These are phyloP conservation scores for Montipora cactus DNA, from an alignment of 64 coral and sea anemone species.

Conservation along the genomic window DNA sequence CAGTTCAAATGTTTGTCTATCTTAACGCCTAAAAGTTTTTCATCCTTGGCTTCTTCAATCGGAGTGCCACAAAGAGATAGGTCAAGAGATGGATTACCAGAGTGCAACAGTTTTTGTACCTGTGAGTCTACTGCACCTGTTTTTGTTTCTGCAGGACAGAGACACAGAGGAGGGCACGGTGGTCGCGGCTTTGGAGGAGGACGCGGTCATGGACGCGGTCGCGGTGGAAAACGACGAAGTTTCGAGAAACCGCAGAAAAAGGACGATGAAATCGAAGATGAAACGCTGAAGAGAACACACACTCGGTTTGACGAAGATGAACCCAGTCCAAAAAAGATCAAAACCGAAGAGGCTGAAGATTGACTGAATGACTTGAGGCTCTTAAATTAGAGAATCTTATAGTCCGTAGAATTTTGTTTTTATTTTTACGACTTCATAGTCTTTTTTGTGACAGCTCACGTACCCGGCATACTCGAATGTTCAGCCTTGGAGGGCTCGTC, in stretches of 20 bases:
- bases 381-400: background rate
- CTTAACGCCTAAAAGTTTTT: too few relatives aligned
- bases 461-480: too few relatives aligned
- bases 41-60: too few relatives aligned
- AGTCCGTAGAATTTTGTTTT: too few relatives aligned
- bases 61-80: too few relatives aligned
- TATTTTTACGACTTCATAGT: too few relatives aligned
- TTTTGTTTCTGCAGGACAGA: background rate
- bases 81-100: too few relatives aligned
- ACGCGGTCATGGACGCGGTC: conserved; percentile 1
- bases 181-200: conserved; percentile 15
- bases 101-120: too few relatives aligned
- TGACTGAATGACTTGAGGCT: background rate
- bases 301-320: conserved; percentile 56
- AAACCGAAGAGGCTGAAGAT: conserved; percentile 17
- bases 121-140: rapidly evolving
- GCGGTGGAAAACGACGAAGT: conserved; percentile 11
- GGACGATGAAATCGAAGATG: conserved; percentile 15
- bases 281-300: background rate
- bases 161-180: background rate
- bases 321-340: conserved; percentile 40
- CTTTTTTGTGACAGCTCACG: too few relatives aligned
- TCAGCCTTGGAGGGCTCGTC: too few relatives aligned
- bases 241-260: conserved; percentile 10
- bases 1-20: too few relatives aligned